These are phyloP conservation scores for Craniophora ligustri DNA, from an alignment of 2,888 invertebrate genomes.

Conservation along the genomic window DNA sequence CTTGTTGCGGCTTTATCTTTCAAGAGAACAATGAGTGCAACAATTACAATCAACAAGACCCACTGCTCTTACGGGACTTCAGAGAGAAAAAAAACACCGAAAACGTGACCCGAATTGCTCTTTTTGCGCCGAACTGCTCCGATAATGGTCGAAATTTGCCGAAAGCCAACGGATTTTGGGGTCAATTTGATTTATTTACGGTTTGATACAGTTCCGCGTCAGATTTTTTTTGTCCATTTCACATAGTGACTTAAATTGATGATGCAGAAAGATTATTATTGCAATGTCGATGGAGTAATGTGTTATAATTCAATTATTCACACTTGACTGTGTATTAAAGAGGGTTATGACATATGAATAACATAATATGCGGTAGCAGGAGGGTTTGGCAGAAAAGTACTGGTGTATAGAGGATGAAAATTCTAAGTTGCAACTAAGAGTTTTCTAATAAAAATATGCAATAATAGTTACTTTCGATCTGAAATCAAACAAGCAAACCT, in stretches of 20 bases:
- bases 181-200: constrained; percentile 85
- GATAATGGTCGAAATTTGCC: constrained; percentile 84
- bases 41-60: constrained; percentile 74
- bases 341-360: no score
- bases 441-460: no score
- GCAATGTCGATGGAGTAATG: constrained; percentile 26
- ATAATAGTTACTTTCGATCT: no score
- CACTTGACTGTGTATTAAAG: neutral
- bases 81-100: constrained; percentile 63
- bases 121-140: constrained; percentile 72
- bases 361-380: no score
- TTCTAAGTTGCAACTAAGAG: no score
- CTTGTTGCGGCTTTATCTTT: constrained; percentile 75
- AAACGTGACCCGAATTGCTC: constrained; percentile 82
- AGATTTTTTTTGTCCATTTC: constrained; percentile 40
- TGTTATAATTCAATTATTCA: constrained; percentile 23
- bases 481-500: no score
- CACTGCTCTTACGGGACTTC: constrained; percentile 73
- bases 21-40: constrained; percentile 79
- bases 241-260: constrained; percentile 68
- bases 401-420: no score
- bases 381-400: no score
- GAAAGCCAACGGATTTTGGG: constrained; percentile 78
- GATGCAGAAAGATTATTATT: constrained; percentile 59
- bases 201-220: constrained; percentile 82